These are phyloP conservation scores for Neodiprion fabricii DNA, from an alignment of 1,140 invertebrate genomes.

Conservation along the genomic window DNA sequence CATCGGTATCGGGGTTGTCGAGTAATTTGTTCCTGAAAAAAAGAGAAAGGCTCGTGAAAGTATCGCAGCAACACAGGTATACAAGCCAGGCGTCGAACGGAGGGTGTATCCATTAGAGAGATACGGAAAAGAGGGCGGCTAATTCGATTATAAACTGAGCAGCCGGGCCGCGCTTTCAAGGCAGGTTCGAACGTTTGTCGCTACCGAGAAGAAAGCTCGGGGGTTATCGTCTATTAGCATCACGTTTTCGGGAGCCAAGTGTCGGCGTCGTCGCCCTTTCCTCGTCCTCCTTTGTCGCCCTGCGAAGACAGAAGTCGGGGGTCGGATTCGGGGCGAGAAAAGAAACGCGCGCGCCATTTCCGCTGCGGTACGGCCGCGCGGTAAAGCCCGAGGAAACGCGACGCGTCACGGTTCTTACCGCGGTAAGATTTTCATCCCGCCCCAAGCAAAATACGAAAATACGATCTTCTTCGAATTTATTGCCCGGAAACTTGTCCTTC, in stretches of 20 bases:
- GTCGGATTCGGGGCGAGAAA: background rate
- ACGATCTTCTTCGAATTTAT: background rate
- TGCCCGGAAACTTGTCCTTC: background rate
- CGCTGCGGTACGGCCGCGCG: background rate
- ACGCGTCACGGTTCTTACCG: background rate
- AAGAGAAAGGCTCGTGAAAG: slow-evolving; percentile 21
- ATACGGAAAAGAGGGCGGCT: slow-evolving; percentile 8
- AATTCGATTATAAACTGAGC: slow-evolving; percentile 15
- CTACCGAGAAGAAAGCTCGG: background rate
- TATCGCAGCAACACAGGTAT: background rate
- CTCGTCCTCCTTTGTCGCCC: background rate
- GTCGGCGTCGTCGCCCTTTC: background rate
- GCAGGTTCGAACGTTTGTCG: background rate
- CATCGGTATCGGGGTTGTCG: slow-evolving; percentile 48
- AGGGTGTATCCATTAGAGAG: slow-evolving; percentile 18
- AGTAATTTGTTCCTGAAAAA: slow-evolving; percentile 53
- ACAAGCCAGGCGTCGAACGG: background rate
- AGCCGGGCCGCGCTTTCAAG: background rate
- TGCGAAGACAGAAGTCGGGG: background rate
- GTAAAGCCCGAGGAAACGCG: background rate
- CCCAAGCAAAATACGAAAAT: background rate
- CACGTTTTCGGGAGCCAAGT: background rate
- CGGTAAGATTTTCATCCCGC: background rate
- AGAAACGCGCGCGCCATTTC: background rate
- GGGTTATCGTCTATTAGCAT: background rate